These are phyloP conservation scores for Drosophila takahashii DNA, from an alignment of 1,140 invertebrate genomes.

Conservation along the genomic window DNA sequence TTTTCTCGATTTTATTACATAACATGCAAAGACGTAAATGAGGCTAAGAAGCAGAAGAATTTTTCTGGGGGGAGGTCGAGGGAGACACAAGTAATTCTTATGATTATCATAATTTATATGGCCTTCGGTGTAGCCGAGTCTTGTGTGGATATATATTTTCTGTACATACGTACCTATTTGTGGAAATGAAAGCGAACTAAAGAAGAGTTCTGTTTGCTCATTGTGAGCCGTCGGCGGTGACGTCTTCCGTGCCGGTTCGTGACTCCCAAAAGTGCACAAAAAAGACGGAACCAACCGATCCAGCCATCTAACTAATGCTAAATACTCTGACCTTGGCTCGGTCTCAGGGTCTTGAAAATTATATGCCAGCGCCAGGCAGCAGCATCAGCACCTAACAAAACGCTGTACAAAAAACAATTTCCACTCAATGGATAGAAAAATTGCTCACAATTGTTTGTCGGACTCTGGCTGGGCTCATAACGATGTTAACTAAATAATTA, in stretches of 20 bases:
- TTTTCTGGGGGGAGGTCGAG: constrained; percentile 27
- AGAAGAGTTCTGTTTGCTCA: constrained; percentile 56
- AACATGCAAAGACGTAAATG: constrained; percentile 49
- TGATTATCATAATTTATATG: constrained; percentile 83
- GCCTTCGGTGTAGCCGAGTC: constrained; percentile 63
- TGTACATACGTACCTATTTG: constrained; percentile 3
- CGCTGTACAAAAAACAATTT: constrained; percentile 66
- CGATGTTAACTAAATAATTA: constrained; percentile 82
- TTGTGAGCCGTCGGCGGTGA: constrained; percentile 45
- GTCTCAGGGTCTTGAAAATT: constrained; percentile 80
- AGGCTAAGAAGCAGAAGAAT: constrained; percentile 43
- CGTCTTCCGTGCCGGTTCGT: constrained; percentile 79
- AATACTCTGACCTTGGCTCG: constrained; percentile 78
- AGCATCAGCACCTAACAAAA: constrained; percentile 47
- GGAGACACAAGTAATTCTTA: constrained; percentile 77
- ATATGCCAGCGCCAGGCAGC: constrained; percentile 54
- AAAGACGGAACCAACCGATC: constrained; percentile 21
- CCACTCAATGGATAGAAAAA: constrained; percentile 83
- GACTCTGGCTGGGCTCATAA: constrained; percentile 19
- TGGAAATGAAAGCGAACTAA: constrained; percentile 45
- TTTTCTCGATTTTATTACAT: constrained; percentile 52
- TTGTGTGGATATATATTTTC: constrained; percentile 28
- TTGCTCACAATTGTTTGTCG: constrained; percentile 74
- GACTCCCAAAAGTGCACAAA: constrained; percentile 75
- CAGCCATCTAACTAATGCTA: constrained; percentile 68